Conservation (phyloP, 2,113 vertebrate genomes). For the Nasalis larvatus region DNA sequence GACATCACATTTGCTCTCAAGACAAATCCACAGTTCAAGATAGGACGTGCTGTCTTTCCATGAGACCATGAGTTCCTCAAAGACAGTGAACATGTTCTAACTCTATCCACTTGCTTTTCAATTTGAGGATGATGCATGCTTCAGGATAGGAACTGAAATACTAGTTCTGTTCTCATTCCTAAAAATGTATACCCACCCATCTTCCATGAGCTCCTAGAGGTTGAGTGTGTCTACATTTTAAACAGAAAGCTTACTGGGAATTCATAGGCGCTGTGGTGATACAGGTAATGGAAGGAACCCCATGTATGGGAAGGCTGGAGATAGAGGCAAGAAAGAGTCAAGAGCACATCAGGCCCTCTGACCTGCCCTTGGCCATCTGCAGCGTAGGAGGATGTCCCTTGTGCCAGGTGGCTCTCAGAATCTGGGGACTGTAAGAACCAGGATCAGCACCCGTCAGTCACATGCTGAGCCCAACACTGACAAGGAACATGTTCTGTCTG, state of each 20-base stretch:
- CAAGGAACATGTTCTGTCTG: neutral
- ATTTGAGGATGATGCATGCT: neutral
- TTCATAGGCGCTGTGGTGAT: neutral
- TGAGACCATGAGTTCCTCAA: neutral
- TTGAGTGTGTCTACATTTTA: neutral
- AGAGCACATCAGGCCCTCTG: no score
- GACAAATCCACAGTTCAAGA: neutral
- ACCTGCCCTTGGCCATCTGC: neutral
- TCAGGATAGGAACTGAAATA: neutral
- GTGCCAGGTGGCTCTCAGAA: no score
- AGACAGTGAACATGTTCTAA: neutral
- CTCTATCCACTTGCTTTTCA: neutral
- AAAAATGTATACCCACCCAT: neutral
- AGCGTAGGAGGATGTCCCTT: neutral
- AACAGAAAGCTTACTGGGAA: neutral
- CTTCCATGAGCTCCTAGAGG: neutral
- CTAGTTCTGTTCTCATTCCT: neutral
- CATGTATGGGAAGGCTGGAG: neutral
- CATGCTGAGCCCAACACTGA: rapidly evolving
- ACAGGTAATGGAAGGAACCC: neutral
- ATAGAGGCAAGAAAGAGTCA: neutral
- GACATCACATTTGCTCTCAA: neutral
- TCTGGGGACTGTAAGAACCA: neutral
- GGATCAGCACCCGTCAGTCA: neutral
- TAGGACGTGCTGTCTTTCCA: neutral